Evolutionary conservation across 2,113 vertebrate genomes (phyloP), one percentile per base, ranked within the genome.

Genomic region (Serinus canaria): DNA sequence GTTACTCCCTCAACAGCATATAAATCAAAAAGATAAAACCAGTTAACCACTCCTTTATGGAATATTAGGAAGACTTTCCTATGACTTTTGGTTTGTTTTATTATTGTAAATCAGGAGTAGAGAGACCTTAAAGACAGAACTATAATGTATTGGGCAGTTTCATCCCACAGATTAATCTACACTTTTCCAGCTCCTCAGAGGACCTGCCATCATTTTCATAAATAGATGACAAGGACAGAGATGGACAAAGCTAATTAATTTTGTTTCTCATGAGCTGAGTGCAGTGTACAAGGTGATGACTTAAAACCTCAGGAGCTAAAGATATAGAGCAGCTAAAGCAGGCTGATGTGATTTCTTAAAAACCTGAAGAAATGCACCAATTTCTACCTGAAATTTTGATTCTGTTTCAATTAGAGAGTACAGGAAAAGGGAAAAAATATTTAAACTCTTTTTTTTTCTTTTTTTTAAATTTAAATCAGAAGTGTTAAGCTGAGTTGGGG

Each of bases 211-310:
- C 37, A 74, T 95, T 95, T 94, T 82, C 90, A 72, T 90, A 94
- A 93, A 82, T 46, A 89, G 37, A 92, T 84, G 82, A 93, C 90
- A 97, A 95, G 72, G 84, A 96, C 87, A 91, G 96, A 94, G 86
- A 91, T 63, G 68, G 84, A 94, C 74, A 95, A 75, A 96, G 63
- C 53, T 69, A 96, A 94, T 97, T 95, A 95, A 93, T 56, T 94
- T 59, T 37, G 53, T 92, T 96, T 93, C 80, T 93, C 50, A 49
- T 56, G n/a, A 67, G 72, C 23, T 89, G 76, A 77, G 7, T 37
- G 43, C 74, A 59, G 16, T 15, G 53, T 69, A 73, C 41, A 75
- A 95, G 52, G 50, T 89, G 53, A 83, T 66, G 80, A 76, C 90
- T 91, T 85, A 70, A 94, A 96, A 63, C 67, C 37, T 76, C 78